Evolutionary conservation across 2,888 invertebrate species (phyloP), one percentile per base, ranked within the genome.

Genomic region (Chrysolina oricalcia): DNA sequence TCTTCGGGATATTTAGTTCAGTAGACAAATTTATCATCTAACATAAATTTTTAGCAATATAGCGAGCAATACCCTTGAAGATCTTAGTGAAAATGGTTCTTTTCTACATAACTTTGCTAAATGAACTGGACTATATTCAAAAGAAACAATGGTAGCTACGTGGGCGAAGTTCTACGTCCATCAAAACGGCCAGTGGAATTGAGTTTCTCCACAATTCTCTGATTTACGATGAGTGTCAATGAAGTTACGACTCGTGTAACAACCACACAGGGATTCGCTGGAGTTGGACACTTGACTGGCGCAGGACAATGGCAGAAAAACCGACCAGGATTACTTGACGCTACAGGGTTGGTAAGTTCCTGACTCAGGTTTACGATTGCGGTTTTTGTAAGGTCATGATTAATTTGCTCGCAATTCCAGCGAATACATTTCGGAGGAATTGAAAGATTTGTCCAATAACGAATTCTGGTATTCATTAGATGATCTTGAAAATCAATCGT

Each of bases 221-320:
- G 59, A 0, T 27, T 35, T n/a, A 59, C 10, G 59, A 59, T 17
- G 27, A 59, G 59, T 59, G 59, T 59, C 35, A 35, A 27, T 59
- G 23, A n/a, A 59, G 23, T 59, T 27, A n/a, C 59, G 10, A n/a
- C 27, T 13, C 23, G 13, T 27, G n/a, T n/a, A 59, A 59, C 59
- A 27, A 27, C n/a, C 59, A 59, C 27, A 35, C 27, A n/a, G 27
- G 35, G 27, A n/a, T 59, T 59, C 23, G 15, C 27, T 0, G 23
- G 10, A 59, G 50, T 50, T 19, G 43, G 50, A 50, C 17, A 15
- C 50, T 15, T 50, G 50, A 50, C 50, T 50, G n/a, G 56, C 27
- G 56, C 27, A 27, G 56, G 56, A 59, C 59, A 6, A 59, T 27
- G 17, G 1, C 27, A 9, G 27, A 15, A 35, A n/a, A 53, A 53